Base-by-base conservation (phyloP, 2,113 vertebrate species). In the Epinephelus lanceolatus region DNA sequence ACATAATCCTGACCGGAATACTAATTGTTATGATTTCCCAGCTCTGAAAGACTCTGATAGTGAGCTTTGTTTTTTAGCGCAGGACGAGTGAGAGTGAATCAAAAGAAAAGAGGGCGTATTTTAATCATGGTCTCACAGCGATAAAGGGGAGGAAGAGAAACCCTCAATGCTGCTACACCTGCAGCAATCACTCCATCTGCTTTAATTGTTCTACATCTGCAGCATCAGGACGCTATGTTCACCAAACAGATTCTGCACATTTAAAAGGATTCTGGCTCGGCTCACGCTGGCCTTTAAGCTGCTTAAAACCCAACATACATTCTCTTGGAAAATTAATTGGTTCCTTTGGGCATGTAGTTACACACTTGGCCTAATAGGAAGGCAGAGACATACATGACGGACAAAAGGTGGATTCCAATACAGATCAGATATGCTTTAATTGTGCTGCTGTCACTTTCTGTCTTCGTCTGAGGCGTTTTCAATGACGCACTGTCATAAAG, bases 21-120 rank as follows among this genome's bases (percentile, higher is more conserved):
- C 68, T 89, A 87, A 91, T 84, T 85, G 87, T 86, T 82, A 69
- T 70, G 76, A 83, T 78, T 88, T 69, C 65, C 47, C 52, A 51
- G 61, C 73, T 67, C 73, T 76, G 71, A 85, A 83, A 85, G 72
- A 53, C 49, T 80, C 15, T 81, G 45, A 67, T 59, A 66, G 57
- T 4, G 2, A 76, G 63, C 27, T 62, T 56, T 49, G 62, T 68
- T 37, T 47, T 19, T 65, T 45, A 71, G 59, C 4, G 30, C n/a
- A 57, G 7, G 59, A 83, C 62, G 45, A 60, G n/a, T 52, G 19
- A 61, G 42, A 77, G 12, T 61, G 25, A 57, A 56, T 47, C 17
- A 76, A 80, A 9, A 27, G 49, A 87, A 71, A 80, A 19, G 61
- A 78, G 12, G 23, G 2, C 13, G 15, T 42, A 49, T 81, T 87